These are phyloP conservation scores for Margaritifera margaritifera DNA, from an alignment of 2,888 invertebrate species.

Conservation along the genomic window DNA sequence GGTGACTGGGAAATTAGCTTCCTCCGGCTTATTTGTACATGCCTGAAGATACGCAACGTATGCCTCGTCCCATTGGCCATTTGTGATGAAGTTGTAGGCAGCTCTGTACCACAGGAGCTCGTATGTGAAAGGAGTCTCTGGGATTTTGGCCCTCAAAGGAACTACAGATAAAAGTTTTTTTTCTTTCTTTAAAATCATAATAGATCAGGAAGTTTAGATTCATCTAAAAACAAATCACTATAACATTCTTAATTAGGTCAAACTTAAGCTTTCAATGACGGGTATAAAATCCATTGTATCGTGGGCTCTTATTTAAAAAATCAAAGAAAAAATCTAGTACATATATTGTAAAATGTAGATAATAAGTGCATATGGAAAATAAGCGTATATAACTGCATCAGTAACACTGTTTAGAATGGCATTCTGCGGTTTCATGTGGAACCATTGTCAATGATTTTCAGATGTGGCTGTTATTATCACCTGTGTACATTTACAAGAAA, in stretches of 20 bases:
- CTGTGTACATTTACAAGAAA: too few species aligned
- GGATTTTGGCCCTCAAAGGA: slow-evolving; percentile 1
- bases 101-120: slow-evolving; percentile 45
- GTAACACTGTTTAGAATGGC: not conserved
- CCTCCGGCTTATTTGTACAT: slow-evolving; percentile 1
- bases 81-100: slow-evolving; percentile 36
- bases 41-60: slow-evolving; percentile 34
- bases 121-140: slow-evolving; percentile 21
- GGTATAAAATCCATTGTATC: slow-evolving; percentile 3
- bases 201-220: too few species aligned
- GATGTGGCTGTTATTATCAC: too few species aligned
- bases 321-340: slow-evolving; percentile 1
- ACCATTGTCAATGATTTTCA: too few species aligned
- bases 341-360: not conserved
- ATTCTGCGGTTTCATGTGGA: slow-evolving; percentile 1
- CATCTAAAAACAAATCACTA: too few species aligned
- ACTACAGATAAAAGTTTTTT: too few species aligned
- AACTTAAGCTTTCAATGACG: too few species aligned
- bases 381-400: not conserved
- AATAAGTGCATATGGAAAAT: not conserved
- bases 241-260: too few species aligned
- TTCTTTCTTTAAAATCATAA: too few species aligned
- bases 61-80: slow-evolving; percentile 30
- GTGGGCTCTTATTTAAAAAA: slow-evolving; percentile 9
- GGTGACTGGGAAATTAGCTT: slow-evolving; percentile 15